Evolutionary conservation across 1,140 invertebrate species (phyloP).

Genomic region (Conus ventricosus): DNA sequence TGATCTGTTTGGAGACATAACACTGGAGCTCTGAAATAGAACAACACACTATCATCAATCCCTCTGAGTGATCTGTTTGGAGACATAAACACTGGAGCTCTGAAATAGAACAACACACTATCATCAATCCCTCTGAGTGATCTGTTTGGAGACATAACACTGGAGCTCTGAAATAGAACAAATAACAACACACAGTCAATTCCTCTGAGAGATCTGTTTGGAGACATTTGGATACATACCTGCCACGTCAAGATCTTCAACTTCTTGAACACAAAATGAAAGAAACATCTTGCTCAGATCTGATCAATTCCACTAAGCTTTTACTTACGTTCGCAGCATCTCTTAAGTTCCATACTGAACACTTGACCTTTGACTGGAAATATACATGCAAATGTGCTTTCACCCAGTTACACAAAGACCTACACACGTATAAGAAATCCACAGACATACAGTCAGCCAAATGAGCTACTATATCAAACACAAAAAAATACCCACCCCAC

Average conservation of each 20-base stretch:
- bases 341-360: too few relatives aligned
- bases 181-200: conserved; percentile 61
- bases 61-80: conserved; percentile 37
- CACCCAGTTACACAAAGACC: background rate
- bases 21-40: background rate
- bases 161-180: background rate
- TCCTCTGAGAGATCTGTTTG: conserved; percentile 43
- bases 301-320: too few relatives aligned
- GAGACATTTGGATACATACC: background rate
- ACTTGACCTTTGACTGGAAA: too few relatives aligned
- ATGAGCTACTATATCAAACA: background rate
- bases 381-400: too few relatives aligned
- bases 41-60: conserved; percentile 63
- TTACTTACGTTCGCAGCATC: too few relatives aligned
- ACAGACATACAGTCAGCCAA: background rate
- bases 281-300: too few relatives aligned
- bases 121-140: conserved; percentile 59
- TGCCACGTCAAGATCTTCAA: too few relatives aligned
- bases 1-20: too few relatives aligned
- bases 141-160: conserved; percentile 29
- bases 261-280: too few relatives aligned
- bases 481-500: background rate
- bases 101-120: conserved; percentile 49
- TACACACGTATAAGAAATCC: background rate
- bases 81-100: background rate